phyloP scores from a whole-genome alignment of 2,797 vertebrate species.

The Myiothlypis coronata region DNA sequence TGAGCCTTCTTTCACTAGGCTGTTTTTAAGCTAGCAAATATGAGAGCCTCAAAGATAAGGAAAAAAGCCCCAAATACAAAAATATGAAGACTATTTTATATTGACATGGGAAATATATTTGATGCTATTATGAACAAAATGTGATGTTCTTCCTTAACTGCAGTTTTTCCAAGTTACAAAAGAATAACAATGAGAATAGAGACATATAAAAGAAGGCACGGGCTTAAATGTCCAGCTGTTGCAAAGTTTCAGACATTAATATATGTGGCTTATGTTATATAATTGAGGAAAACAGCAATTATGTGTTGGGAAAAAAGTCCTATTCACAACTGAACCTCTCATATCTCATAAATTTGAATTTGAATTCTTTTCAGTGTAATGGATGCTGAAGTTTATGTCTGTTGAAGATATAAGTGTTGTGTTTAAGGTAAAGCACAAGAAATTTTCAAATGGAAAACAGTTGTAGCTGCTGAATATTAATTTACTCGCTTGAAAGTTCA shows the following conservation, averaged over 20 bases:
- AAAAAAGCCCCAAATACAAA: rapidly evolving
- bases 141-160: neutral
- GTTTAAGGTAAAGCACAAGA: neutral
- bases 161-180: neutral
- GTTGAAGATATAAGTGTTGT: neutral
- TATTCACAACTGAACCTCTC: neutral
- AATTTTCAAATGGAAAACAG: neutral
- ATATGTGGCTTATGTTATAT: neutral
- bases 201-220: neutral
- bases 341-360: neutral
- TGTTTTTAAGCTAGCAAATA: neutral
- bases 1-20: neutral
- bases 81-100: neutral
- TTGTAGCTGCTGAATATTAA: neutral
- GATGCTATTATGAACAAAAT: neutral
- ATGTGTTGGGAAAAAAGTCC: neutral
- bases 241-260: neutral
- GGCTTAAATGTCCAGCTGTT: neutral
- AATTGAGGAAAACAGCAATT: neutral
- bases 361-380: neutral
- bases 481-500: neutral
- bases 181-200: neutral
- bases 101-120: neutral
- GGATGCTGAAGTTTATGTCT: neutral
- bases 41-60: neutral